phyloP scores from a whole-genome alignment of 2,888 invertebrate species.

The Ypsolopha sequella region DNA sequence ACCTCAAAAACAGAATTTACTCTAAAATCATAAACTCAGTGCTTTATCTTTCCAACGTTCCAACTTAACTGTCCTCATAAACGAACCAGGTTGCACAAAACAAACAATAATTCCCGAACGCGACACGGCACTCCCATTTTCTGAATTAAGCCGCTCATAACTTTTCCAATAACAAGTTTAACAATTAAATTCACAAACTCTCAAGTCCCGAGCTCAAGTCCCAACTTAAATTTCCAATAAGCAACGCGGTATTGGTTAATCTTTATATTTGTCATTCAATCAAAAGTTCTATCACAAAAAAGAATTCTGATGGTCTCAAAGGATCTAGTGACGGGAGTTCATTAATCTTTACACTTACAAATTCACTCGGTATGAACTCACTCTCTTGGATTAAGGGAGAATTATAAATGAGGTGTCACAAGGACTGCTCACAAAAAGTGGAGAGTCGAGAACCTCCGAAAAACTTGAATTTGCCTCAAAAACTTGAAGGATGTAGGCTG shows the following conservation, averaged over 20 bases:
- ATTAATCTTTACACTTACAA: slow-evolving; percentile 66
- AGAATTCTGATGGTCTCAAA: slow-evolving; percentile 18
- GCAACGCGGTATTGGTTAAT: slow-evolving; percentile 32
- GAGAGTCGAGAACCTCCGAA: slow-evolving; percentile 42
- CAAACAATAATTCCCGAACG: slow-evolving; percentile 53
- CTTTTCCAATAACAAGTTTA: slow-evolving; percentile 67
- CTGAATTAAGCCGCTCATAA: slow-evolving; percentile 56
- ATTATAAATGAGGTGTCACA: slow-evolving; percentile 68
- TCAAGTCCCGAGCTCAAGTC: slow-evolving; percentile 20
- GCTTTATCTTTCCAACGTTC: too few relatives aligned
- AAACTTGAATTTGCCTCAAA: slow-evolving; percentile 34
- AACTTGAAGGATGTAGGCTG: slow-evolving; percentile 38
- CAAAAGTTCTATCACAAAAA: slow-evolving; percentile 1
- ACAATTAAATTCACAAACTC: slow-evolving; percentile 59
- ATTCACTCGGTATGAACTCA: slow-evolving; percentile 67
- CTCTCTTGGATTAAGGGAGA: slow-evolving; percentile 62
- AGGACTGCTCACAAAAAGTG: slow-evolving; percentile 52
- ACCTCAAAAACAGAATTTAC: too few relatives aligned
- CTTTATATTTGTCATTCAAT: slow-evolving; percentile 20
- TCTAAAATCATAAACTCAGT: too few relatives aligned
- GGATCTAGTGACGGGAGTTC: slow-evolving; percentile 38
- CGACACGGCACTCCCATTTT: slow-evolving; percentile 32
- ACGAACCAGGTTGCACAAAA: slow-evolving; percentile 59
- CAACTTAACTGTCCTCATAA: slow-evolving; percentile 11
- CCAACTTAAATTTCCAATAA: slow-evolving; percentile 59